Evolutionary conservation across 2,113 vertebrate species (phyloP), one percentile per base, ranked within the genome.

Genomic region (Austrofundulus limnaeus): DNA sequence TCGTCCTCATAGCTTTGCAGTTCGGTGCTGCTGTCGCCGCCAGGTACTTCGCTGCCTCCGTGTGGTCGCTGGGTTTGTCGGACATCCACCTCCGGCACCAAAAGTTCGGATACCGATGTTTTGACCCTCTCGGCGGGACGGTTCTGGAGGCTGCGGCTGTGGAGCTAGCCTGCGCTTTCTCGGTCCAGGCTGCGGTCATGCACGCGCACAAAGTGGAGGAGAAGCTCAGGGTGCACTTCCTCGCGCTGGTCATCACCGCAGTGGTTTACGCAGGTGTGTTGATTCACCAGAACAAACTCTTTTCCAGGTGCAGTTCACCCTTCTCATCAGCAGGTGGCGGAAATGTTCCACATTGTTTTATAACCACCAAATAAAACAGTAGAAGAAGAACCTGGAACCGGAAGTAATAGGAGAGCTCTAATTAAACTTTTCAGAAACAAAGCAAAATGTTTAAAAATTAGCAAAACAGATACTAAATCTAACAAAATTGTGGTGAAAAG

Each of bases 261-360:
- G 58, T 94, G 42, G 93, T 93, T 4, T 94, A 91, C 48, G 52
- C 91, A 94, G 94, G 95, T 96, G 70, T 61, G 92, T 88, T 43
- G 3, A 42, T 14, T 25, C 25, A 21, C 46, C 20, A 11, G 2
- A 52, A 31, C 16, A n/a, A 43, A 10, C 1, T 4, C 2, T 43
- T 43, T 43, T 28, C 25, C 7, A 7, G n/a, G n/a, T n/a, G n/a
- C n/a, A n/a, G n/a, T n/a, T n/a, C n/a, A n/a, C n/a, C n/a, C n/a
- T n/a, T n/a, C n/a, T n/a, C n/a, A n/a, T n/a, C n/a, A n/a, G n/a
- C n/a, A n/a, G n/a, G n/a, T n/a, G n/a, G n/a, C n/a, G n/a, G n/a
- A n/a, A n/a, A n/a, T n/a, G n/a, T n/a, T n/a, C n/a, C n/a, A 28
- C 25, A 28, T 28, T 28, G 3, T 3, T 4, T 28, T 28, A 28